These are phyloP conservation scores for Lutjanus argentimaculatus DNA, from an alignment of 2,797 vertebrate genomes.

Conservation along the genomic window DNA sequence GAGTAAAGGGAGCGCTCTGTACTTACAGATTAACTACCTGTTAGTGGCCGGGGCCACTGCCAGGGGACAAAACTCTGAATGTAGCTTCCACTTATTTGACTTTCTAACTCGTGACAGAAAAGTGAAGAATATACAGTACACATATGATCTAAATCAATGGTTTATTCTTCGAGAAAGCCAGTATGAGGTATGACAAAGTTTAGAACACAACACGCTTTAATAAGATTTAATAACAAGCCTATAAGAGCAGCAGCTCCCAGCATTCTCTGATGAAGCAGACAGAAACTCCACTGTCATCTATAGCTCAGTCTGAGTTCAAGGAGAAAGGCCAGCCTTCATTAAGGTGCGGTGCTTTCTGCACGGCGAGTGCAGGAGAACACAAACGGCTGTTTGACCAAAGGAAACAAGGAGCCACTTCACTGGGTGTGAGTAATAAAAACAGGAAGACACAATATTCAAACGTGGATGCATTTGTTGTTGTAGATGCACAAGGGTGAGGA, in stretches of 20 bases:
- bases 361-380: constrained; percentile 28
- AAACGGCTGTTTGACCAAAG: constrained; percentile 58
- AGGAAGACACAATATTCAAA: constrained; percentile 70
- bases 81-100: constrained; percentile 17
- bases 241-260: background rate
- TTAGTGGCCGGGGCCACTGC: constrained; percentile 8
- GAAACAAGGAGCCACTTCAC: constrained; percentile 57
- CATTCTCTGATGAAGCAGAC: constrained; percentile 33
- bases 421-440: constrained; percentile 55
- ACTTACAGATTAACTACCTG: constrained; percentile 83
- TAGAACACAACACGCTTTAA: background rate
- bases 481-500: background rate
- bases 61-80: constrained; percentile 17
- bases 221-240: constrained; percentile 25
- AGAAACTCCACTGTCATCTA: constrained; percentile 42
- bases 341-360: constrained; percentile 41
- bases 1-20: constrained; percentile 67
- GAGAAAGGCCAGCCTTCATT: constrained; percentile 69
- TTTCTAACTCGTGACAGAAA: background rate
- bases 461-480: constrained; percentile 30
- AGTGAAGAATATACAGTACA: background rate
- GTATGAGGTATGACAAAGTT: constrained; percentile 1
- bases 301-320: constrained; percentile 51
- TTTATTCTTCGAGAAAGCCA: background rate
- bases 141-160: background rate